Evolutionary conservation across 2,113 vertebrate genomes (phyloP), one percentile per base, ranked within the genome.

Genomic region (Lates calcarifer): DNA sequence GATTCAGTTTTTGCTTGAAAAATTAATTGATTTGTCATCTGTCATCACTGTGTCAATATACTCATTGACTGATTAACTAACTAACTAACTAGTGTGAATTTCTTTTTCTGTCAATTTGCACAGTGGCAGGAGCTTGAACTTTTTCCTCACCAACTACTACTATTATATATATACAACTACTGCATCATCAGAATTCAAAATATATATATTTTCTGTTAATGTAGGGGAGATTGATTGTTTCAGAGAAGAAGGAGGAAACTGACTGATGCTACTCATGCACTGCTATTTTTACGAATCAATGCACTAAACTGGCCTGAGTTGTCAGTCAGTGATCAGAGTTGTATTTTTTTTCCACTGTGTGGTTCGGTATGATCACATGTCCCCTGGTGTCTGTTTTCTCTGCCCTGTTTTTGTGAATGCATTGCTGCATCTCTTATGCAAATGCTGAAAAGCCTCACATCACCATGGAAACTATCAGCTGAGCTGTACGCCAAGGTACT

Each of bases 381-480:
- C n/a, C 12, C 39, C n/a, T 74, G 39, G 65, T 47, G 22, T 61
- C n/a, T 79, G 20, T 58, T 73, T 63, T 82, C 33, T 14, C 2
- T 63, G 62, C 83, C 63, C 41, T 83, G 74, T 87, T 86, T 90
- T 87, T 78, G 41, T 82, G 77, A 85, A 90, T 65, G 86, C 67
- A 43, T 86, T 61, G 29, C 76, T 89, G 79, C 81, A 58, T 82
- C 77, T 86, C 77, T 82, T 85, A 80, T 86, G 72, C 87, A 91
- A 87, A 91, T 86, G 26, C 24, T 64, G 68, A 86, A 84, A 85
- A 88, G 80, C 68, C 75, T 88, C 62, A 51, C 5, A 17, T 91
- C 74, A 84, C 92, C 90, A 93, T 92, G 91, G 92, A 67, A 89
- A 91, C 91, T 76, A 80, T 87, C 86, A 86, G 74, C 75, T 82